Base-by-base conservation (phyloP, 2,113 vertebrate species). In the Ovibos moschatus region DNA sequence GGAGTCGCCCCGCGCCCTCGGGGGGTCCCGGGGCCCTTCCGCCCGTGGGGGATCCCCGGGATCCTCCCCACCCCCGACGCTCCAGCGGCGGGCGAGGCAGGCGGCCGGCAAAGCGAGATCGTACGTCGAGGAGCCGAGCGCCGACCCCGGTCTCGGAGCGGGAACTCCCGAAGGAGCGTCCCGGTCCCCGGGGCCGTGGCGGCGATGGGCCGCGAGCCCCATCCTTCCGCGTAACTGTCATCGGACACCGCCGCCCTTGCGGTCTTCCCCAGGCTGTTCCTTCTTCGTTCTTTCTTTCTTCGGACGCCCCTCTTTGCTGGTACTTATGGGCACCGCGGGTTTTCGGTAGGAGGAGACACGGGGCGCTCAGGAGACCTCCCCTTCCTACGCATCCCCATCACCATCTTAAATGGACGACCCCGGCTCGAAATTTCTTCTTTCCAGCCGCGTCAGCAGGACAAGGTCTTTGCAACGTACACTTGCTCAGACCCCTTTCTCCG, bases 221-320 rank as follows among this genome's bases (percentile, higher is more conserved):
- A 71, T 71, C 67, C n/a, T 71, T 71, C 67, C 19, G 67, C 19
- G 10, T 71, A 71, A 71, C 67, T 71, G 67, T 71, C 67, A 71
- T 40, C n/a, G 67, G 67, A 47, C 15, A 33, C 47, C 28, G 13
- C 47, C 60, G 0, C 43, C 84, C 1, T 2, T 0, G 2, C 53
- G 76, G 91, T 95, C 78, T 0, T 83, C 92, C 93, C 97, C n/a
- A 0, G 93, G 91, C 14, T 89, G 98, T 96, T 53, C 93, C 97
- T 98, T 97, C 97, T 98, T 98, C 96, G 97, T 98, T 11, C 96
- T 95, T 98, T 50, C 76, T 97, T 92, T 87, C 83, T 71, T 98
- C 98, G 98, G 98, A 98, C 98, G 94, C 71, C 62, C 92, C 96
- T 96, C 92, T 98, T 96, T 97, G 86, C 64, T 67, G 14, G 87